These are phyloP conservation scores for Zaprionus vittiger DNA, from an alignment of 1,140 invertebrate genomes.

Conservation along the genomic window DNA sequence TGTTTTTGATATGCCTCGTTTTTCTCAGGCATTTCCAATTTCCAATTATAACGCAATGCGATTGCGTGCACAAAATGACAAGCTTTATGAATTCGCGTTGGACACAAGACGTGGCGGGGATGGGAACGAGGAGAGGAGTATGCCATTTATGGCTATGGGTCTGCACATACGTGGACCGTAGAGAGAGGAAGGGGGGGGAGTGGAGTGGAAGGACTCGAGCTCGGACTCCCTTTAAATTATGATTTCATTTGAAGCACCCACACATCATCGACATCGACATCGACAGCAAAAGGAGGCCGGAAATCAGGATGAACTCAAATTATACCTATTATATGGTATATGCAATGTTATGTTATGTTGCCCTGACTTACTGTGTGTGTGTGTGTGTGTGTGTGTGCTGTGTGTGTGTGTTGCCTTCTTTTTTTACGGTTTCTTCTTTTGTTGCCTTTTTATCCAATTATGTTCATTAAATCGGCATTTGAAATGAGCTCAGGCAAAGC, in stretches of 20 bases:
- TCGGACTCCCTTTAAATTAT: conserved; percentile 65
- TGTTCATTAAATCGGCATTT: conserved; percentile 80
- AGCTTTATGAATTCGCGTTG: conserved; percentile 75
- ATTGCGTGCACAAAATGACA: conserved; percentile 81
- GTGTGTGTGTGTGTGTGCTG: background rate
- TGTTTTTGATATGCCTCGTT: conserved; percentile 18
- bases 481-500: conserved; percentile 50
- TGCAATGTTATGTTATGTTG: conserved; percentile 26
- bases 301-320: conserved; percentile 74
- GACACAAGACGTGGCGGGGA: conserved; percentile 29
- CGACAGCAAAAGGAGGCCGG: conserved; percentile 42
- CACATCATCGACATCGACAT: conserved; percentile 15
- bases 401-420: background rate
- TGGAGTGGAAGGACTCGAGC: background rate
- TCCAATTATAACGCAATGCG: conserved; percentile 76
- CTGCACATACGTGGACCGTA: background rate
- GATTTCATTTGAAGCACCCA: conserved; percentile 70
- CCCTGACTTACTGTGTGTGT: background rate
- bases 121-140: background rate
- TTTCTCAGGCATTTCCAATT: conserved; percentile 73
- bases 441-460: conserved; percentile 62
- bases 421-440: conserved; percentile 19
- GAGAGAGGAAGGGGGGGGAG: background rate
- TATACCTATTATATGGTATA: conserved; percentile 49
- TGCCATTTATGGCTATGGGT: background rate